Evolutionary conservation across 2,888 invertebrate genomes (phyloP).

Genomic region (Polyommatus iphigenia): DNA sequence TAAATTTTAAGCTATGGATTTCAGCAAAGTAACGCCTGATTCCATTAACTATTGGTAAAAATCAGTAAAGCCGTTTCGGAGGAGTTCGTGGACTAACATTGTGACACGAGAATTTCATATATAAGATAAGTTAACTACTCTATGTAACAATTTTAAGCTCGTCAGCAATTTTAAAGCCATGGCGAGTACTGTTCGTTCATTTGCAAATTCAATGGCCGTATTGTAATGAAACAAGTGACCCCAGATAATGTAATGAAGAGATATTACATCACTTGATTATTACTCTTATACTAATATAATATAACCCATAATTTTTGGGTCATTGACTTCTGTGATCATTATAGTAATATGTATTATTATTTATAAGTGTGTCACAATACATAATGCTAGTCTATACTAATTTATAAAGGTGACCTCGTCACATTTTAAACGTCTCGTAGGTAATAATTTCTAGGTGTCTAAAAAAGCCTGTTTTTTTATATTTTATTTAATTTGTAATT

Average conservation of each 20-base stretch:
- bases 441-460: neutral
- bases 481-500: conserved; percentile 1
- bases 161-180: neutral
- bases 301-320: neutral
- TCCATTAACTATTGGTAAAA: too few relatives aligned
- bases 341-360: neutral
- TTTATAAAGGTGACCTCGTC: too few relatives aligned
- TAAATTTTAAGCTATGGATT: too few relatives aligned
- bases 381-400: too few relatives aligned
- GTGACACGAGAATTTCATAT: too few relatives aligned
- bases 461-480: neutral
- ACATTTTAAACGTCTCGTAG: neutral
- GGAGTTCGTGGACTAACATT: too few relatives aligned
- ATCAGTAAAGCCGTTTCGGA: too few relatives aligned
- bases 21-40: too few relatives aligned
- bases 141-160: neutral
- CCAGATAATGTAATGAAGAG: conserved; percentile 7
- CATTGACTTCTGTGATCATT: neutral
- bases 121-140: conserved; percentile 9
- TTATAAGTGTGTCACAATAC: too few relatives aligned
- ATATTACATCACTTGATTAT: conserved; percentile 17
- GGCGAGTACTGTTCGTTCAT: neutral
- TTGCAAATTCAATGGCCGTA: conserved; percentile 14
- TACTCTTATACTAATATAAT: too few relatives aligned
- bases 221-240: neutral